Conservation (phyloP, 2,888 invertebrate species). For the Tipula unca region DNA sequence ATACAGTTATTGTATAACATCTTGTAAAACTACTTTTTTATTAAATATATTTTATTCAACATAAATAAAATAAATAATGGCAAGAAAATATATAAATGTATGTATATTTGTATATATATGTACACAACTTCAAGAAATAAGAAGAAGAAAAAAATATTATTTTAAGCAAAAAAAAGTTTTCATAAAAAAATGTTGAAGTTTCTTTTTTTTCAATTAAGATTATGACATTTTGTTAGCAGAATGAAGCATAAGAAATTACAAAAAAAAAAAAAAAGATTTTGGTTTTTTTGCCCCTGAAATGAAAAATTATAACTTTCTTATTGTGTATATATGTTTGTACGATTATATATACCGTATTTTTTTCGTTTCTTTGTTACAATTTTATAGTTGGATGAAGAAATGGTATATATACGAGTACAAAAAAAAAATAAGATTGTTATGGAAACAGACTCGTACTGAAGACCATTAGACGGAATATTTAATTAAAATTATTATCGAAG, state of each 20-base stretch:
- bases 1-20: neutral
- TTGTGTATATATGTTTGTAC: neutral
- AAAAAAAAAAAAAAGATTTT: neutral
- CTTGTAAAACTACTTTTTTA: neutral
- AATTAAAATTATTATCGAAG: neutral
- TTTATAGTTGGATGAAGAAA: neutral
- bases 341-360: neutral
- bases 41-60: neutral
- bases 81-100: too few relatives aligned
- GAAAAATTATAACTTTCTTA: neutral
- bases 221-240: neutral
- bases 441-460: neutral
- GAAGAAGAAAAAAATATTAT: neutral
- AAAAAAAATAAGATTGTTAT: neutral
- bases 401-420: too few relatives aligned
- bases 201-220: constrained; percentile 2
- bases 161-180: neutral
- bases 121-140: neutral
- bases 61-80: neutral
- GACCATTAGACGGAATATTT: neutral
- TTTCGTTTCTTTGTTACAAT: neutral
- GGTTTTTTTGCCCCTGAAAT: neutral
- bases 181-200: neutral
- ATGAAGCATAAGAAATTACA: neutral
- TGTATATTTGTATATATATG: too few relatives aligned